Evolutionary conservation across 2,797 vertebrate genomes (phyloP), one percentile per base, ranked within the genome.

Genomic region (Phalloptychus januarius): DNA sequence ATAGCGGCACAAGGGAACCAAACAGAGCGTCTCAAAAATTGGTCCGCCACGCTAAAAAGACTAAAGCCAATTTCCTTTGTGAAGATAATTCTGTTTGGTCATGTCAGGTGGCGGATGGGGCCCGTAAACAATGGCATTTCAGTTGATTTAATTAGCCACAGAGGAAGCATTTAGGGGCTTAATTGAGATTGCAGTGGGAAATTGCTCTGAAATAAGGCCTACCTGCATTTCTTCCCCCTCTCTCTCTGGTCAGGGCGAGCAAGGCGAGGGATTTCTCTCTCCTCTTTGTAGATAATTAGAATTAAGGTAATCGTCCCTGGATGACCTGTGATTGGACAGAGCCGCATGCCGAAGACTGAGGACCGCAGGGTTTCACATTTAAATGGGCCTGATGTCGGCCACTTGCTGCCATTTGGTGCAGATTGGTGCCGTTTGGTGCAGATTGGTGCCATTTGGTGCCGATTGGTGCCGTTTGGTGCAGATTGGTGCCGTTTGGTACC

Each of bases 101-200:
- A 88, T 91, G 92, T 93, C 92, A 93, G 92, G 89, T 93, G 89
- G 86, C 83, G 85, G 81, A 85, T 95, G 93, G 80, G 94, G 91
- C 93, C 93, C 89, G 90, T 96, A 96, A 97, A 98, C 97, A 99
- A 98, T 96, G 96, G 95, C 82, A 28, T 95, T 96, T 96, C 96
- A 97, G 96, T 98, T 96, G 92, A 94, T 97, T 96, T 97, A 97
- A 97, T 98, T 97, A 97, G 95, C 92, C 91, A 90, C 95, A 97
- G 96, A 98, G 98, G 98, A 99, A 98, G 97, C 95, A 95, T 98
- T 98, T 98, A 97, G 94, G 92, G 94, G 94, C 95, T 96, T 97
- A 97, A 97, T 97, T 97, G 96, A 98, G 97, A 97, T 98, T 97
- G 97, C 95, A 84, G 91, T 85, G 95, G 94, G 95, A 97, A 98